Conservation (phyloP, 2,113 vertebrate species). For the Glareola pratincola region DNA sequence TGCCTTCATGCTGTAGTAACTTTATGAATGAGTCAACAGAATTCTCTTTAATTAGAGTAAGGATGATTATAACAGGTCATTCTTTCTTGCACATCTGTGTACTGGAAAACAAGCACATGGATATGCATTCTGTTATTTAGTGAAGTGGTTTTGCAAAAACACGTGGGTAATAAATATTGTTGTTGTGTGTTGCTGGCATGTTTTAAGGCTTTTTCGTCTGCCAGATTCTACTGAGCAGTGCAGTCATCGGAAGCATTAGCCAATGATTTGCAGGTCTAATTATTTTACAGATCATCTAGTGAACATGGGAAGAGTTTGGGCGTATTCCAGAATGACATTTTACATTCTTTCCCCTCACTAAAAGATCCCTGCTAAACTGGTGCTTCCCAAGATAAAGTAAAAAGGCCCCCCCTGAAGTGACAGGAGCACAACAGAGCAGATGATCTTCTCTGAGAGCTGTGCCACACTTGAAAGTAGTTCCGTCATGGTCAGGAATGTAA, state of each 20-base stretch:
- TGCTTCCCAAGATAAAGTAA: neutral
- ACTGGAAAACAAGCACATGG: neutral
- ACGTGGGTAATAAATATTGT: neutral
- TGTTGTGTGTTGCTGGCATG: neutral
- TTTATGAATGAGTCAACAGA: neutral
- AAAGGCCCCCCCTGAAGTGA: neutral
- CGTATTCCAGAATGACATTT: conserved; percentile 1
- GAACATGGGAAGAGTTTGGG: neutral
- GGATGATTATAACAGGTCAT: neutral
- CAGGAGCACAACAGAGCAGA: neutral
- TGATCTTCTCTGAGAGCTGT: neutral
- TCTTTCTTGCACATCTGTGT: neutral
- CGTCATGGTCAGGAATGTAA: neutral
- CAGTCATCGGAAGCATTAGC: neutral
- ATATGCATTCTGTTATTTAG: neutral
- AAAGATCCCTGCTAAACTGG: neutral
- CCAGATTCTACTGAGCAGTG: neutral
- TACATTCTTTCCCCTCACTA: neutral
- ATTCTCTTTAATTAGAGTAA: neutral
- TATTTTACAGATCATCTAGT: conserved; percentile 5
- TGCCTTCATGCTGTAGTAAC: neutral
- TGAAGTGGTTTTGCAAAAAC: neutral
- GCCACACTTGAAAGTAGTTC: neutral
- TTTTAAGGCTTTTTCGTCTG: neutral
- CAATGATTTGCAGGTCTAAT: conserved; percentile 7